These are phyloP conservation scores for Sitophilus oryzae DNA, from an alignment of 1,140 invertebrate species.

Conservation along the genomic window DNA sequence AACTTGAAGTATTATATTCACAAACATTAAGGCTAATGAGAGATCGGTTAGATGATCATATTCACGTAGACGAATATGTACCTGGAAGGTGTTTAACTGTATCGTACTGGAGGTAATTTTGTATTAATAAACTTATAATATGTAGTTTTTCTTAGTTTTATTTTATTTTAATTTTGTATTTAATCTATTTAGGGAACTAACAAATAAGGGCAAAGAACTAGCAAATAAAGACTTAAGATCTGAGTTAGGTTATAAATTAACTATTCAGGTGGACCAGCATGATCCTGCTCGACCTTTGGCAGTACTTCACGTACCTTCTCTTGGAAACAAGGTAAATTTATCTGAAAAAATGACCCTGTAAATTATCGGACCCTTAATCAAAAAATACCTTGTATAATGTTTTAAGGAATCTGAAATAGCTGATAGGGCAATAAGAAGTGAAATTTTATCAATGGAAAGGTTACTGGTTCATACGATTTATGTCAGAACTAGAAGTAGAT, in stretches of 20 bases:
- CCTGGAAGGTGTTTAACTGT: constrained; percentile 83
- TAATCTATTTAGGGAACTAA: constrained; percentile 48
- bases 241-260: constrained; percentile 80
- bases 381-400: constrained; percentile 17
- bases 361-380: too few relatives aligned
- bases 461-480: constrained; percentile 97
- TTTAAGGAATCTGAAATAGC: constrained; percentile 64
- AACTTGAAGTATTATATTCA: constrained; percentile 91
- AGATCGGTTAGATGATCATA: constrained; percentile 83
- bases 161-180: constrained; percentile 7
- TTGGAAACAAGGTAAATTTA: constrained; percentile 48
- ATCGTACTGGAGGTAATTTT: constrained; percentile 95
- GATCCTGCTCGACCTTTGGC: constrained; percentile 76
- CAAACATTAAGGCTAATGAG: constrained; percentile 84
- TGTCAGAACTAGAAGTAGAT: constrained; percentile 75
- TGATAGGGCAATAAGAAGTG: constrained; percentile 73
- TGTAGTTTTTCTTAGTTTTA: too few relatives aligned
- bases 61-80: constrained; percentile 88
- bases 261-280: constrained; percentile 79
- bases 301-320: constrained; percentile 80
- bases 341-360: constrained; percentile 5
- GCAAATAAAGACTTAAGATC: constrained; percentile 67
- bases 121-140: constrained; percentile 22
- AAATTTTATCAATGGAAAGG: constrained; percentile 89
- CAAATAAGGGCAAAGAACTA: constrained; percentile 45